Base-by-base conservation (phyloP, 2,888 invertebrate genomes). In the Polydrusus cervinus region DNA sequence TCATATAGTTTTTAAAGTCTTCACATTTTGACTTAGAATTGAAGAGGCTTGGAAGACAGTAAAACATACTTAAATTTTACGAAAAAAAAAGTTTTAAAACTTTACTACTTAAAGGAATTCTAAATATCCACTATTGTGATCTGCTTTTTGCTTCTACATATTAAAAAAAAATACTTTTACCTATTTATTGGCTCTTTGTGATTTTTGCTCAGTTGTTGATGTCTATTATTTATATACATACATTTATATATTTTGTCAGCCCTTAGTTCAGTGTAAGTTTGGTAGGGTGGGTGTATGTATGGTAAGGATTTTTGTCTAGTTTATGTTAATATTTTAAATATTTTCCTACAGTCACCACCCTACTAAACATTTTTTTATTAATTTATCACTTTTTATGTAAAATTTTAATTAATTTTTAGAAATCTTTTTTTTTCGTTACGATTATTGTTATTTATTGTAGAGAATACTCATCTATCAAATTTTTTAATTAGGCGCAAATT, bases 211-310 rank as follows among this genome's bases (percentile, higher is more conserved):
- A 67, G 49, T 75, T 70, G 47, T 75, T 66, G 49, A 64, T 73
- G 49, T 71, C 57, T 67, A 53, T n/a, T n/a, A n/a, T n/a, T n/a
- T n/a, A 30, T 5, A 3, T 30, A 5, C 30, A 1, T 34, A 68
- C 53, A 38, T 61, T 69, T 75, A 60, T 55, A 66, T 68, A 55
- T 77, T 71, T 76, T 74, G 71, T 75, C 14, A 64, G 40, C n/a
- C 76, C 77, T 77, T 71, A 76, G 81, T 83, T 84, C 83, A 83
- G 83, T 83, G 81, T 77, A 73, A 81, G 85, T 85, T 87, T 87
- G 86, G 86, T 87, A 87, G 87, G 87, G 86, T 86, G 86, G 86
- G 87, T 86, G 86, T 83, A 80, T 57, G 70, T 76, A 57, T 60
- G 74, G 76, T 71, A 69, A 70, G 67, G 30, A 18, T 72, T 71